These are phyloP conservation scores for Caenorhabditis becei DNA, from an alignment of 2,888 invertebrate species.

Conservation along the genomic window DNA sequence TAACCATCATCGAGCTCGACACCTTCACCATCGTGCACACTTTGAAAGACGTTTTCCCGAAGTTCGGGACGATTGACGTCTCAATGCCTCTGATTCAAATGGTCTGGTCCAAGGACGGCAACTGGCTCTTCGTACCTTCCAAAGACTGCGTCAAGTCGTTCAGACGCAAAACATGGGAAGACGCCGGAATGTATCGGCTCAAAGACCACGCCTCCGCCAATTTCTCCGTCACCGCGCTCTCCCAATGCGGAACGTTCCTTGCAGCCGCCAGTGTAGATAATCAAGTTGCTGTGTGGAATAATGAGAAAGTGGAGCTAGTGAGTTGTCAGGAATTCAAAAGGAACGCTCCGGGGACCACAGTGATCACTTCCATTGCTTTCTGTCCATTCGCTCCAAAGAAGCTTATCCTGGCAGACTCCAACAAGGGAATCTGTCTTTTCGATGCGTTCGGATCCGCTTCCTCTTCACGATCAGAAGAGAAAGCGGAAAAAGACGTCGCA, in stretches of 20 bases:
- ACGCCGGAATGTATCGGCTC: conserved; percentile 15
- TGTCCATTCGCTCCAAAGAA: conserved; percentile 56
- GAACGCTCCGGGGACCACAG: conserved; percentile 46
- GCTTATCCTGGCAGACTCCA: conserved; percentile 66
- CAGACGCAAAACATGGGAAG: conserved; percentile 26
- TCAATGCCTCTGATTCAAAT: conserved; percentile 41
- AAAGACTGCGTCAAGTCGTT: conserved; percentile 51
- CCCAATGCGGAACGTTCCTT: conserved; percentile 58
- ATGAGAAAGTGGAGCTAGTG: conserved; percentile 23
- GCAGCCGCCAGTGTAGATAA: conserved; percentile 61
- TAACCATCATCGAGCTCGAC: conserved; percentile 44
- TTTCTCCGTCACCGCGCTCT: conserved; percentile 37
- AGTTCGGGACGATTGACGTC: conserved; percentile 53
- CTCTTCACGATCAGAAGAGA: not conserved
- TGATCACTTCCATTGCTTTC: conserved; percentile 65
- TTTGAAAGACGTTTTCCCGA: conserved; percentile 43
- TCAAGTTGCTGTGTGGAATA: conserved; percentile 61
- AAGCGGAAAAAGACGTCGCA: not conserved
- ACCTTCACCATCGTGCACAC: conserved; percentile 27
- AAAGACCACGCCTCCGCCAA: not conserved
- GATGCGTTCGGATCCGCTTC: conserved; percentile 9
- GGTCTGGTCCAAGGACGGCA: conserved; percentile 55
- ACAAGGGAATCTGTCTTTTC: conserved; percentile 52
- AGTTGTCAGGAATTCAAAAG: conserved; percentile 38
- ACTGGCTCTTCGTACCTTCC: conserved; percentile 54